These are phyloP conservation scores for Invenusta paracnida DNA, from an alignment of 2,888 invertebrate genomes.

Conservation along the genomic window DNA sequence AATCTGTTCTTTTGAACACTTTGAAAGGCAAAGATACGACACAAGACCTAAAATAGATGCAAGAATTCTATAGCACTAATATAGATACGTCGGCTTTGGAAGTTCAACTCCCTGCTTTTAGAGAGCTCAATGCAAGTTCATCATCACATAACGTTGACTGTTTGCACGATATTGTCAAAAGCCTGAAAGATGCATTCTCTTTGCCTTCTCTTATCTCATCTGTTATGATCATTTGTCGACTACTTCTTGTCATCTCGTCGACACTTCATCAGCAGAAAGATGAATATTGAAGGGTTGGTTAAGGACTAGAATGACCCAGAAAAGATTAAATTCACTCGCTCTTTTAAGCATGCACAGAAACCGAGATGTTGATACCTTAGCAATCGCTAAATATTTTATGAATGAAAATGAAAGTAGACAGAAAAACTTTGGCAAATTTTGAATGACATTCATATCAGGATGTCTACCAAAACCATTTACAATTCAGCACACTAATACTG, in stretches of 20 bases:
- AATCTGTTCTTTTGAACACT: neutral
- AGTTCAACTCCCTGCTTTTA: neutral
- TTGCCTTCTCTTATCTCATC: too few relatives aligned
- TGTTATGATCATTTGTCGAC: too few relatives aligned
- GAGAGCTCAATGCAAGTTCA: neutral
- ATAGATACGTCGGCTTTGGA: too few relatives aligned
- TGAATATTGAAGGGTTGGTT: neutral
- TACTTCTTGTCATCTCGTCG: neutral
- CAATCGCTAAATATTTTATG: too few relatives aligned
- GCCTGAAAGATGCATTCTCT: too few relatives aligned
- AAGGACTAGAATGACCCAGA: neutral
- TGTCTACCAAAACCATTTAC: too few relatives aligned
- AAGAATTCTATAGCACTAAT: neutral
- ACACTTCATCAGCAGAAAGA: neutral
- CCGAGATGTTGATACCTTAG: too few relatives aligned
- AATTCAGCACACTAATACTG: too few relatives aligned
- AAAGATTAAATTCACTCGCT: neutral
- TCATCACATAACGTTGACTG: neutral
- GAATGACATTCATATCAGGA: too few relatives aligned
- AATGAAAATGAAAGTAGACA: too few relatives aligned
- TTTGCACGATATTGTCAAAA: neutral
- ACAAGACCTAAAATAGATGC: neutral
- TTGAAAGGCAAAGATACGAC: neutral
- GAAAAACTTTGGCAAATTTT: too few relatives aligned
- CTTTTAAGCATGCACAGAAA: neutral